Evolutionary conservation across 2,888 invertebrate species (phyloP), one percentile per base, ranked within the genome.

Genomic region (Doris montereyensis): DNA sequence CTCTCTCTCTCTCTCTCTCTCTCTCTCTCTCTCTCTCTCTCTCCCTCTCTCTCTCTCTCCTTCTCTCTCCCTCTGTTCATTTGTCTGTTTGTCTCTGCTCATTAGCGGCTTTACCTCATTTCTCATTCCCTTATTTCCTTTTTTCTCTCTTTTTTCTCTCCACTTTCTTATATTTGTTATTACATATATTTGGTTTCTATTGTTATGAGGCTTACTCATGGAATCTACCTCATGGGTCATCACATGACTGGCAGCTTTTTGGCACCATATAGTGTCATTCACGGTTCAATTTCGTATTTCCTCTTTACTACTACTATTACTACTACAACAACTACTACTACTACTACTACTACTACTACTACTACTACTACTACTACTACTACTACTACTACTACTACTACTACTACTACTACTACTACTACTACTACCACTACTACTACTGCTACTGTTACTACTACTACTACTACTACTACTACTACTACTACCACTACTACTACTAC

Each of bases 401-500:
- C 35, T 71, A 35, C 71, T 35, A 32, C 34, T 71, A 71, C 24
- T 71, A 35, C 71, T 71, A 71, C 32, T n/a, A 32, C 17, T 71
- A 71, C 71, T 35, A 34, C 71, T 71, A 71, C 71, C 24, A 32
- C 34, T 71, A 71, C 35, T 34, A 35, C 71, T 71, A 34, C 35
- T 35, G 17, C 35, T 71, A 67, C 35, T 32, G 24, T 21, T 34
- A 3, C 71, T n/a, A 10, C 17, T 71, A 71, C 35, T 71, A 35
- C 17, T 71, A 71, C 32, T 62, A 41, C 52, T 41, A 41, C 52
- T 41, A 41, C 52, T 41, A 41, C 52, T 41, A 41, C 52, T 41
- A 41, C 52, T 41, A 41, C 52, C 17, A 41, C 52, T 41, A 41
- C 52, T 41, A 41, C 52, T 41, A 41, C 52, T 41, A 41, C 52